Evolutionary conservation across 2,113 vertebrate genomes (phyloP).

Genomic region (Silurus meridionalis): DNA sequence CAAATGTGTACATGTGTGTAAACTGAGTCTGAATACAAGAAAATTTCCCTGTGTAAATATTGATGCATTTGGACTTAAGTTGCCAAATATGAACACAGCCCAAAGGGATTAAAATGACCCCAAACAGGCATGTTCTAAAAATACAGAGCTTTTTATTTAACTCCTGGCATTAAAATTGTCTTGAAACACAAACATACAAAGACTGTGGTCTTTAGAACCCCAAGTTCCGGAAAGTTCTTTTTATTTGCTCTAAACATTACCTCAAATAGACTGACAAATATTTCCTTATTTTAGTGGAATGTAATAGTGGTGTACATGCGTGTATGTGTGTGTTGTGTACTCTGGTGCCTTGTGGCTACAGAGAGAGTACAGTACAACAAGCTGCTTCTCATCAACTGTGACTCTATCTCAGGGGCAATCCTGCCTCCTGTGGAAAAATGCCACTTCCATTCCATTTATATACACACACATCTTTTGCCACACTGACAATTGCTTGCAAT

Average conservation of each 20-base stretch:
- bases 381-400: constrained; percentile 63
- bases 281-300: constrained; percentile 17
- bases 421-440: not conserved
- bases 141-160: not conserved
- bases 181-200: not conserved
- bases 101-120: not conserved
- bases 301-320: not conserved
- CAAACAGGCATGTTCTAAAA: not conserved
- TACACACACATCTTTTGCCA: not conserved
- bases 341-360: constrained; percentile 9
- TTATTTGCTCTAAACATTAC: not conserved
- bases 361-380: constrained; percentile 55
- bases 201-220: not conserved
- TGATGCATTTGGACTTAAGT: not conserved
- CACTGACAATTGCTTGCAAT: not conserved
- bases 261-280: not conserved
- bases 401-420: constrained; percentile 33
- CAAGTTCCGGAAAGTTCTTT: not conserved
- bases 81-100: not conserved
- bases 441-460: constrained; percentile 31
- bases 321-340: not conserved
- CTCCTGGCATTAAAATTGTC: not conserved
- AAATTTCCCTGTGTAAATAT: not conserved
- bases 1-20: not conserved
- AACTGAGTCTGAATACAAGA: not conserved